Evolutionary conservation across 2,888 invertebrate species (phyloP).

Genomic region (Perdita meconis): DNA sequence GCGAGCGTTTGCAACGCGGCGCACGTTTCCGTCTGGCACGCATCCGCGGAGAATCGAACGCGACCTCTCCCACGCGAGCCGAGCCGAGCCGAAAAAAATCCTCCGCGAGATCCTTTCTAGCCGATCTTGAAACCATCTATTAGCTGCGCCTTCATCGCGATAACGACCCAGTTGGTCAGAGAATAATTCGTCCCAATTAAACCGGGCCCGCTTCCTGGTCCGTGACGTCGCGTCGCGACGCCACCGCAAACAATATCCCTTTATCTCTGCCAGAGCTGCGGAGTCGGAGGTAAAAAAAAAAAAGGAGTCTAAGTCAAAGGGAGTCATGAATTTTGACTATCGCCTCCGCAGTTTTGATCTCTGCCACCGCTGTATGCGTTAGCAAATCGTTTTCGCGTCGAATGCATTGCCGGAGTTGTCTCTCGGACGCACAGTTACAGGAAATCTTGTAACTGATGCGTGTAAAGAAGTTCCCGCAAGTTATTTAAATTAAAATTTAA

Average conservation of each 20-base stretch:
- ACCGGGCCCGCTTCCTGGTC: constrained; percentile 32
- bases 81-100: constrained; percentile 9
- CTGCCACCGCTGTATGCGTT: constrained; percentile 14
- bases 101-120: background rate
- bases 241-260: constrained; percentile 37
- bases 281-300: too few species aligned
- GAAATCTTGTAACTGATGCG: too few species aligned
- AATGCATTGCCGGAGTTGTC: constrained; percentile 8
- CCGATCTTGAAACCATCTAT: constrained; percentile 31
- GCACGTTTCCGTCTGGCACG: constrained; percentile 13
- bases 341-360: too few species aligned
- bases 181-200: constrained; percentile 44
- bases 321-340: too few species aligned
- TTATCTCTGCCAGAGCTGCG: too few species aligned
- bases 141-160: constrained; percentile 21
- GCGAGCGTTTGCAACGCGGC: constrained; percentile 39
- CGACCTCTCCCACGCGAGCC: constrained; percentile 13
- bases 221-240: constrained; percentile 41
- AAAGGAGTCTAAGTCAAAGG: too few species aligned
- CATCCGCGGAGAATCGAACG: constrained; percentile 39
- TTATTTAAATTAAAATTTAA: too few species aligned
- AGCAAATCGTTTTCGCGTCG: constrained; percentile 49
- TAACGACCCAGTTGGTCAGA: constrained; percentile 22
- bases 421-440: too few species aligned
- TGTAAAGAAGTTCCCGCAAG: too few species aligned